Evolutionary conservation across 35 echinoderm and acorn worm species (phyloP).

Genomic region (Ophioderma brevispina): DNA sequence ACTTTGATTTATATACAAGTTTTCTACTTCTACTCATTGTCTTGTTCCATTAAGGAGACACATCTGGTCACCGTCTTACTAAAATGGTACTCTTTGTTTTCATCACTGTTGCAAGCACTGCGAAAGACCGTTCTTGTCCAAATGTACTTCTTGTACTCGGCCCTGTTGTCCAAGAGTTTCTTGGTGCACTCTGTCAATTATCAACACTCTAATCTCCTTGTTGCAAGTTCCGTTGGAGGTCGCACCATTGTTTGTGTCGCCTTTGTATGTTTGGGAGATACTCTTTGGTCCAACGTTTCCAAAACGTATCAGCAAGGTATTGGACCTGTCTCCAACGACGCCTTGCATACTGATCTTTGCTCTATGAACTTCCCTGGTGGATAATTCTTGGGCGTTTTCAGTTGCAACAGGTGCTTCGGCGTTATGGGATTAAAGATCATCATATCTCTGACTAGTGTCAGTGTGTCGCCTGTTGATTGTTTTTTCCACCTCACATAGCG

Average conservation of each 20-base stretch:
- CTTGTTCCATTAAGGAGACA: too few relatives aligned
- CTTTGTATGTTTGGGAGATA: conserved; percentile 25
- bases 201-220: conserved; percentile 33
- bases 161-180: background rate
- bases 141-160: too few relatives aligned
- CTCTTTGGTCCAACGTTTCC: conserved; percentile 59
- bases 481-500: conserved; percentile 48
- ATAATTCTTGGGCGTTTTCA: background rate
- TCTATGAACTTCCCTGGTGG: conserved; percentile 11
- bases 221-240: background rate
- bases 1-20: too few relatives aligned
- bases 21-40: too few relatives aligned
- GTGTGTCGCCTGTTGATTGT: conserved; percentile 64
- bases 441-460: conserved; percentile 5
- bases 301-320: conserved; percentile 66
- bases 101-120: too few relatives aligned
- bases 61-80: too few relatives aligned
- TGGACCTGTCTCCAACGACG: conserved; percentile 73
- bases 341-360: conserved; percentile 35
- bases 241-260: conserved; percentile 37
- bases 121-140: too few relatives aligned
- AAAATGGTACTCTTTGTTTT: too few relatives aligned
- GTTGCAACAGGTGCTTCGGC: conserved; percentile 25
- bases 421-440: conserved; percentile 37
- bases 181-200: background rate